Conservation (phyloP, 1,140 invertebrate genomes). For the Drosophila arawakana region DNA sequence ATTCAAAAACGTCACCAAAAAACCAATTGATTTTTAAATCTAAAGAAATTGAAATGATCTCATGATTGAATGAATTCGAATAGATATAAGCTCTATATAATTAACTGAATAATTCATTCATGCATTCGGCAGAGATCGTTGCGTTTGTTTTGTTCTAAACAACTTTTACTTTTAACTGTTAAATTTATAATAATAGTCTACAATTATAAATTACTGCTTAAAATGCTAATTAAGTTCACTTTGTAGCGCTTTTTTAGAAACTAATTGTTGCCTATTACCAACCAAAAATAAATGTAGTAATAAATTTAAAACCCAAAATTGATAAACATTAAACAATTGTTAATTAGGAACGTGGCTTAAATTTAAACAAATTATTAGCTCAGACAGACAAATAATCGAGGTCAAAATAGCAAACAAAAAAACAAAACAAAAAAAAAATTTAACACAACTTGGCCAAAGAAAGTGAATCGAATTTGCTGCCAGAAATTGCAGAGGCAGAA, state of each 20-base stretch:
- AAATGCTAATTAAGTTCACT: conserved; percentile 67
- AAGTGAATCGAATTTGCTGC: conserved; percentile 27
- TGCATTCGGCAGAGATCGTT: conserved; percentile 61
- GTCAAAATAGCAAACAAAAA: conserved; percentile 23
- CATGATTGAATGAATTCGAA: conserved; percentile 13
- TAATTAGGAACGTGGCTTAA: conserved; percentile 72
- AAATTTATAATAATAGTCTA: conserved; percentile 9
- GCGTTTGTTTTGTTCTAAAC: conserved; percentile 26
- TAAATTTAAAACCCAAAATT: conserved; percentile 35
- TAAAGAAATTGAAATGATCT: conserved; percentile 15
- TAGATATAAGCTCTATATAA: conserved; percentile 2
- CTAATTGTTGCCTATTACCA: conserved; percentile 33
- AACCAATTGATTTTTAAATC: background rate
- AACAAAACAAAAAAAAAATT: conserved; percentile 4
- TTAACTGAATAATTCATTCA: conserved; percentile 29
- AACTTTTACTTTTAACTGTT: conserved; percentile 17
- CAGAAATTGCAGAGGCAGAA: background rate
- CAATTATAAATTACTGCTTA: conserved; percentile 43
- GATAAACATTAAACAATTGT: conserved; percentile 20
- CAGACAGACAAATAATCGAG: conserved; percentile 36
- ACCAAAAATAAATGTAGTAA: conserved; percentile 33
- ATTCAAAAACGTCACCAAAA: background rate
- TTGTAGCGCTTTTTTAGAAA: conserved; percentile 62
- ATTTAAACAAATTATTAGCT: conserved; percentile 25
- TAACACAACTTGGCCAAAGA: background rate